Evolutionary conservation across 2,797 vertebrate genomes (phyloP).

Genomic region (Aselliscus stoliczkanus): DNA sequence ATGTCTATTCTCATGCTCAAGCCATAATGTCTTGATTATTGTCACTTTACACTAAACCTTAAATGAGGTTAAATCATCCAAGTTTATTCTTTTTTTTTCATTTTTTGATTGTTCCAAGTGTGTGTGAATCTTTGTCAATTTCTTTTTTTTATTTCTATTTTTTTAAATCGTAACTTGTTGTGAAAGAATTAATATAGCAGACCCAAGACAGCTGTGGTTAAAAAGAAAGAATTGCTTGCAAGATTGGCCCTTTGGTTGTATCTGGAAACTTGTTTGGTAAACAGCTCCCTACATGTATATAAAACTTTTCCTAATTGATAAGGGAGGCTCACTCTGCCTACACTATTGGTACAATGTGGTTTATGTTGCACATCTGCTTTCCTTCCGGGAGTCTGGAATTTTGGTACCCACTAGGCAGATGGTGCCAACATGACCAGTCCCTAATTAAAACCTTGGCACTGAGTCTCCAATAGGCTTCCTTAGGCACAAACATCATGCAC

Average conservation of each 20-base stretch:
- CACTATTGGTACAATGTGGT: not conserved
- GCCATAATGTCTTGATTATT: not conserved
- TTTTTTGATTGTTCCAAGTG: not conserved
- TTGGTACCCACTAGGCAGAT: not conserved
- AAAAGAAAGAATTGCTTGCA: not conserved
- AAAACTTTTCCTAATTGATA: not conserved
- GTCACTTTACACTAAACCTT: not conserved
- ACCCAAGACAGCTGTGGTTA: not conserved
- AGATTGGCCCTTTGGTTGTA: not conserved
- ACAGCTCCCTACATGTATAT: not conserved
- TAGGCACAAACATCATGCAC: not conserved
- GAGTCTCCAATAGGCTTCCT: not conserved
- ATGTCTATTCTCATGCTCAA: not conserved
- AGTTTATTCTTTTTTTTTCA: not conserved
- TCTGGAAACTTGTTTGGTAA: not conserved
- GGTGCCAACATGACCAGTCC: accelerated
- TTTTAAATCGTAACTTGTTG: not conserved
- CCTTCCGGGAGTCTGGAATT: not conserved
- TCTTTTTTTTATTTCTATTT: not conserved
- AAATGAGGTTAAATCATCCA: not conserved
- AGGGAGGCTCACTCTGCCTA: not conserved
- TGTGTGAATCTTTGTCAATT: not conserved
- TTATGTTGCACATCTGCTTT: not conserved
- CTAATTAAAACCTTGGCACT: not conserved
- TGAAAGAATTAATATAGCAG: not conserved